These are phyloP conservation scores for Xiphorhynchus erythropygius DNA, from an alignment of 2,797 vertebrate genomes.

Conservation along the genomic window DNA sequence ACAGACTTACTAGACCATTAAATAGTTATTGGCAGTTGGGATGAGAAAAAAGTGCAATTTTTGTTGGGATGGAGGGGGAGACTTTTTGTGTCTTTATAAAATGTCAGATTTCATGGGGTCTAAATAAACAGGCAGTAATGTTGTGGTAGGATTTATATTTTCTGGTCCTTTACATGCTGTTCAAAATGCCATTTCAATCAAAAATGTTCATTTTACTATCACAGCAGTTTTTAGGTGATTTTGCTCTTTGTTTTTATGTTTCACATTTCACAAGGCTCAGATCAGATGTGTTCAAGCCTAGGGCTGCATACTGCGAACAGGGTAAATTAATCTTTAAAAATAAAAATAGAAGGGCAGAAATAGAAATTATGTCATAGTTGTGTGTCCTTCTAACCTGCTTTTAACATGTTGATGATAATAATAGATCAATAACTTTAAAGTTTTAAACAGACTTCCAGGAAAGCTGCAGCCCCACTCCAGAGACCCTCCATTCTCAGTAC, in stretches of 20 bases:
- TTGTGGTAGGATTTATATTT: not conserved
- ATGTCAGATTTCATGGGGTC: not conserved
- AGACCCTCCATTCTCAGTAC: not conserved
- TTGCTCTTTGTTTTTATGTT: not conserved
- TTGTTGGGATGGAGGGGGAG: not conserved
- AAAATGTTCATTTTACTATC: not conserved
- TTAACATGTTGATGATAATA: not conserved
- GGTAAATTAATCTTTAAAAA: slow-evolving; percentile 5
- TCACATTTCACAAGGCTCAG: not conserved
- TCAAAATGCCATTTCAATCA: not conserved
- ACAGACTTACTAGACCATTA: not conserved
- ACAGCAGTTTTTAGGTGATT: not conserved
- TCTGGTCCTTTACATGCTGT: not conserved
- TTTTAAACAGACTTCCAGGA: slow-evolving; percentile 31
- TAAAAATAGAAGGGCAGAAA: slow-evolving; percentile 32
- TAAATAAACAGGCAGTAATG: not conserved
- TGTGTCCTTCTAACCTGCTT: not conserved
- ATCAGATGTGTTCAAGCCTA: not conserved
- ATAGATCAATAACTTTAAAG: slow-evolving; percentile 52
- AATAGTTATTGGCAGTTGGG: not conserved
- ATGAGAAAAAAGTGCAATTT: not conserved
- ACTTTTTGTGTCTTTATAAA: not conserved
- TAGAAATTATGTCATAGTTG: not conserved
- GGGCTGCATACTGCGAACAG: not conserved
- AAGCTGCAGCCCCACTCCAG: not conserved